phyloP scores from a whole-genome alignment of 2,113 vertebrate species.

The Scatophagus argus region DNA sequence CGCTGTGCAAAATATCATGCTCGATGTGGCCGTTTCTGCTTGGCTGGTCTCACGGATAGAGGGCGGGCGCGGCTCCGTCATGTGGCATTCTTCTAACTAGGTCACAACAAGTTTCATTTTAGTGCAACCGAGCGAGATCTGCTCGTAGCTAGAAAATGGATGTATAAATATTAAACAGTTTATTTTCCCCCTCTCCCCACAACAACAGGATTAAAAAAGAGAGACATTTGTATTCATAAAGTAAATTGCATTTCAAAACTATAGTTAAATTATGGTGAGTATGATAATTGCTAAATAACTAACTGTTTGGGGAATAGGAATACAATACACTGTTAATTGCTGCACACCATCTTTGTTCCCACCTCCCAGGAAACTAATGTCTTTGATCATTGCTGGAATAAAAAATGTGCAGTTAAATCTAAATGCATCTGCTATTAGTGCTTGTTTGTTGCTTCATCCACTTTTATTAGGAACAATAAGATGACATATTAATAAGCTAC shows the following conservation, averaged over 20 bases:
- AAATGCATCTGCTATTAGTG: slow-evolving; percentile 63
- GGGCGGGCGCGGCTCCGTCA: slow-evolving; percentile 67
- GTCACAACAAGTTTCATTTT: slow-evolving; percentile 81
- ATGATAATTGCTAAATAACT: slow-evolving; percentile 71
- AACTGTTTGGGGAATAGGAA: slow-evolving; percentile 69
- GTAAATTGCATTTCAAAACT: slow-evolving; percentile 61
- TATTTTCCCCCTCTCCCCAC: slow-evolving; percentile 8
- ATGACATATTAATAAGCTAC: slow-evolving; percentile 37
- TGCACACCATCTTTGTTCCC: slow-evolving; percentile 42
- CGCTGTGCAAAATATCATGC: slow-evolving; percentile 55
- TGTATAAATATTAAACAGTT: slow-evolving; percentile 80
- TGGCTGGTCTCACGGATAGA: slow-evolving; percentile 63
- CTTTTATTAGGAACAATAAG: slow-evolving; percentile 55
- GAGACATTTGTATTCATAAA: slow-evolving; percentile 63
- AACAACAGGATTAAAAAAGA: slow-evolving; percentile 58
- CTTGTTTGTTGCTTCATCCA: slow-evolving; percentile 55
- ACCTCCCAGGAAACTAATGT: slow-evolving; percentile 57
- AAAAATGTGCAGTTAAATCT: slow-evolving; percentile 47
- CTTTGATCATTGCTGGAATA: slow-evolving; percentile 69
- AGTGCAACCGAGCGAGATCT: slow-evolving; percentile 75
- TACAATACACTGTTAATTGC: slow-evolving; percentile 66
- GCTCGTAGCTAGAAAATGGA: slow-evolving; percentile 71
- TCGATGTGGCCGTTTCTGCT: slow-evolving; percentile 69
- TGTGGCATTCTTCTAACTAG: slow-evolving; percentile 79
- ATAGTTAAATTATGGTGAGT: slow-evolving; percentile 51